Conservation (phyloP, 92 coral and sea anemone species). For the Anthopleura xanthogrammica region DNA sequence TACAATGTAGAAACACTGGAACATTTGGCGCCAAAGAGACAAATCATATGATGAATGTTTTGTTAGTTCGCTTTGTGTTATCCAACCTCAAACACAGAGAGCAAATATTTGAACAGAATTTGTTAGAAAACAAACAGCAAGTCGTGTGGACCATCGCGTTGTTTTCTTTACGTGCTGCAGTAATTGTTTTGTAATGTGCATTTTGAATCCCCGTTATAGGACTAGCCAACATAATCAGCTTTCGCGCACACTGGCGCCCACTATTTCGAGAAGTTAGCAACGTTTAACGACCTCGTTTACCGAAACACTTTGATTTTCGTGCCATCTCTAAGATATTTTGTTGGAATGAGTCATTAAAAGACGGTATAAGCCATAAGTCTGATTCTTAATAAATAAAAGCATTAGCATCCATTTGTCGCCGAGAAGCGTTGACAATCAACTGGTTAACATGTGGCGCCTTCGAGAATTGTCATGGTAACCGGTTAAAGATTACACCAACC, state of each 20-base stretch:
- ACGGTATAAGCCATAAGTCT: not conserved
- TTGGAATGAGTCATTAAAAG: not conserved
- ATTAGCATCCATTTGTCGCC: not conserved
- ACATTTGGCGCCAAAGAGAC: too few relatives aligned
- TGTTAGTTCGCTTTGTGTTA: not conserved
- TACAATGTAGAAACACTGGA: not conserved
- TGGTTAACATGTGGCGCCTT: not conserved
- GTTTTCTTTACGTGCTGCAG: not conserved
- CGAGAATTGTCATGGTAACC: not conserved
- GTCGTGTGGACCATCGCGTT: not conserved
- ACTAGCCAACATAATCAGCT: not conserved
- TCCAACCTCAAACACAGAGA: not conserved
- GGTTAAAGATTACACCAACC: not conserved
- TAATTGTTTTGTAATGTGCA: not conserved
- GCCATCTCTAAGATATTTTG: not conserved
- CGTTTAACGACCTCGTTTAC: not conserved
- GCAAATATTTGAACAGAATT: constrained; percentile 2
- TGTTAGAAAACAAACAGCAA: not conserved
- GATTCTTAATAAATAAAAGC: not conserved
- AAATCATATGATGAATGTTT: not conserved
- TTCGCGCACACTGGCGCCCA: not conserved
- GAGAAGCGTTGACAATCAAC: not conserved
- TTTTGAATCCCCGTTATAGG: not conserved
- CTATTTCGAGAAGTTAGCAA: not conserved
- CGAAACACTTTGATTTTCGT: not conserved